These are phyloP conservation scores for Cheumatopsyche charites DNA, from an alignment of 1,140 invertebrate species.

Conservation along the genomic window DNA sequence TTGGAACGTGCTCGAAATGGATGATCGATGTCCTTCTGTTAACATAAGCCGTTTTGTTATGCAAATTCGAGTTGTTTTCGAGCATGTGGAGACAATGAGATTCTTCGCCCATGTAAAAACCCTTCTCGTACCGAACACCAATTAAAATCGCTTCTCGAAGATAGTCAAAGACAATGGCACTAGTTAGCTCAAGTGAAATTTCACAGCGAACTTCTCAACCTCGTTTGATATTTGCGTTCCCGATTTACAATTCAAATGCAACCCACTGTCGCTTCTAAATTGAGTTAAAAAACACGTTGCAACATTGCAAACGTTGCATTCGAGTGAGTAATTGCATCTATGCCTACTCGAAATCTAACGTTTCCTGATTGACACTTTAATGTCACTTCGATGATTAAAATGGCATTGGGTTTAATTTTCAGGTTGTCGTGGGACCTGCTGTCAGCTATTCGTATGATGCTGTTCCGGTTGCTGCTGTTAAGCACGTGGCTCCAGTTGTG, in stretches of 20 bases:
- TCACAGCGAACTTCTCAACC: no score
- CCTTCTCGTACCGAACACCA: no score
- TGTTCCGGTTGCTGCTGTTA: conserved; percentile 19
- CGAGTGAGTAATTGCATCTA: background rate
- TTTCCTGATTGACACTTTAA: no score
- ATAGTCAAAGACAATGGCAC: no score
- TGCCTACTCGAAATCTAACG: background rate
- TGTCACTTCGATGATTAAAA: background rate
- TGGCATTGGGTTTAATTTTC: conserved; percentile 29
- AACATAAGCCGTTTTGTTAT: conserved; percentile 12
- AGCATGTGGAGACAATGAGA: background rate
- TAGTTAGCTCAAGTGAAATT: no score
- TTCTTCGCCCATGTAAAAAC: background rate
- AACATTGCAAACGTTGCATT: background rate
- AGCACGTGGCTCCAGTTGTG: conserved; percentile 31
- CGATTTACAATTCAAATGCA: conserved; percentile 23
- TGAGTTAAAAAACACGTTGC: background rate
- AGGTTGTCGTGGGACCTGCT: conserved; percentile 38
- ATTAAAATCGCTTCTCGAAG: no score
- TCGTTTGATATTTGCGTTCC: conserved; percentile 1
- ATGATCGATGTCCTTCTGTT: background rate
- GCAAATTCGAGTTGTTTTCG: conserved; percentile 3
- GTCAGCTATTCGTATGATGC: conserved; percentile 35
- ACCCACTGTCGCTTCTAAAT: background rate
- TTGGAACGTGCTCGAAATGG: background rate